Base-by-base conservation (phyloP, 2,113 vertebrate species). In the Parotia lawesii region DNA sequence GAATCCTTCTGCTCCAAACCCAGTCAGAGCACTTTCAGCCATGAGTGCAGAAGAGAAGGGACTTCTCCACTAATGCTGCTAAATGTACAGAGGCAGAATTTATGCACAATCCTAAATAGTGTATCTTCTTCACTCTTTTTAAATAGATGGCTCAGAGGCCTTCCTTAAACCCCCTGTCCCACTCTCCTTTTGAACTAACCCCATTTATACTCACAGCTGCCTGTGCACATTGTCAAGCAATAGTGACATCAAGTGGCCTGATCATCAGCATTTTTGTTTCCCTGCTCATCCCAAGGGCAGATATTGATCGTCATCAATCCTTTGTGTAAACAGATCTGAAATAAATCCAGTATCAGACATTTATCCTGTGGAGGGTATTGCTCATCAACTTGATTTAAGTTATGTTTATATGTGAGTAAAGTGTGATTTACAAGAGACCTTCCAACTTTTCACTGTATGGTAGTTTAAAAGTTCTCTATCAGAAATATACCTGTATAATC, bases 181-280 rank as follows among this genome's bases (percentile, higher is more conserved):
- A 0, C 50, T 83, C 58, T 88, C 77, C 66, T 67, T 94, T 96
- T 71, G 21, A 53, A 78, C 80, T 37, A 27, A 48, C 33, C 50
- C 37, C 42, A 40, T 61, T 85, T 76, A 31, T 37, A 37, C 42
- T 72, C 14, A 20, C 54, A 31, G 64, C 19, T 18, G 29, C 75
- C 8, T 35, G 72, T 33, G 65, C 84, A 20, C 72, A 91, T 95
- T 85, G 91, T 95, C 96, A 92, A 95, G 95, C 97, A 98, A 98
- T 91, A 97, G 97, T 82, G 97, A 97, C 98, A 98, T 94, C 97
- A 95, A 96, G 97, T 93, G 97, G 97, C 33, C n/a, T 86, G 79
- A 48, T 76, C 4, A 1, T 65, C 42, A 24, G 45, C 48, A 44
- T 58, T 75, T 73, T 45, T 73, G 64, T 79, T 44, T 62, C 79